These are phyloP conservation scores for Synanthedon formicaeformis DNA, from an alignment of 2,888 invertebrate genomes.

Conservation along the genomic window DNA sequence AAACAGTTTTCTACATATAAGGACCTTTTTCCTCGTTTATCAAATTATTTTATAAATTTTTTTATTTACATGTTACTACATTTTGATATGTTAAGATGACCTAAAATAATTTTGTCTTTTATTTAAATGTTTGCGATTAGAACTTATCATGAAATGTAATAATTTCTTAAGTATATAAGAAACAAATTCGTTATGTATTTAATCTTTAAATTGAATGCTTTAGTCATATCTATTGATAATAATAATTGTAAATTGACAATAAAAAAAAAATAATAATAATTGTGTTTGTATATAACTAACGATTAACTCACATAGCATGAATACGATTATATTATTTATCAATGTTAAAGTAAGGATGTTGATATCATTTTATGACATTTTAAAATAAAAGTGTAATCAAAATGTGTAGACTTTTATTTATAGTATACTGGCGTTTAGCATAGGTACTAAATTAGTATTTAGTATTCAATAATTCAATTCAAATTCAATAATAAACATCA, in stretches of 20 bases:
- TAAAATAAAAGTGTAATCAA: constrained; percentile 60
- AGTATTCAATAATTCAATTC: too few species aligned
- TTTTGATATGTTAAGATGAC: not conserved
- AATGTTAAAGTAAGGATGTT: constrained; percentile 67
- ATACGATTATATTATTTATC: constrained; percentile 50
- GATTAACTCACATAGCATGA: constrained; percentile 38
- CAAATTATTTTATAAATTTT: not conserved
- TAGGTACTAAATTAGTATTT: too few species aligned
- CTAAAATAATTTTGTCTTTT: not conserved
- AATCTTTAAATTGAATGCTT: not conserved
- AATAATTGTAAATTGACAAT: constrained; percentile 32
- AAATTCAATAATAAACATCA: too few species aligned
- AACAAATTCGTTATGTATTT: not conserved
- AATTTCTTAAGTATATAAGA: not conserved
- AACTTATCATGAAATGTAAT: not conserved
- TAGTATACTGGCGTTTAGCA: too few species aligned
- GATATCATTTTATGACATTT: constrained; percentile 69
- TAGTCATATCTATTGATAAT: not conserved
- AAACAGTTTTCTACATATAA: too few species aligned
- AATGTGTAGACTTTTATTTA: constrained; percentile 5
- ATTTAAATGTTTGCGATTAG: not conserved
- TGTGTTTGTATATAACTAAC: constrained; percentile 43
- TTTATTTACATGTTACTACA: not conserved
- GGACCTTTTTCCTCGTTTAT: too few species aligned
- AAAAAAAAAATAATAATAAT: constrained; percentile 34